Percentiles rank a stretch among this genome's conserved stretches.
Conservation (phyloP, 2,797 vertebrate species). For the Geotrypetes seraphini region DNA sequence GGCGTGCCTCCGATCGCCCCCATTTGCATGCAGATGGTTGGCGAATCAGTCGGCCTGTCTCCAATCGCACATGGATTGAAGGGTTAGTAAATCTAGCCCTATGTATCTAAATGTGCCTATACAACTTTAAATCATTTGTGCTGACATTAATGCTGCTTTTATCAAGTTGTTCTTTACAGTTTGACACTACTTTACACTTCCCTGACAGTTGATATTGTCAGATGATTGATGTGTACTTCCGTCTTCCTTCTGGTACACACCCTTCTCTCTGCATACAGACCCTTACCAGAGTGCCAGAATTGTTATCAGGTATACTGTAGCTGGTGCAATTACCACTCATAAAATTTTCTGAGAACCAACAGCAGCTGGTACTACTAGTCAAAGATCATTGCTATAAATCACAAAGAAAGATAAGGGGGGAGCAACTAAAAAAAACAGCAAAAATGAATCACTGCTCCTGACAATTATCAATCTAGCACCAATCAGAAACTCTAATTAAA, state of each 20-base stretch:
- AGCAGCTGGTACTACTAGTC: conserved; percentile 37
- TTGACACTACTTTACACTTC: conserved; percentile 39
- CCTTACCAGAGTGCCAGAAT: conserved; percentile 15
- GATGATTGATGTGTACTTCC: conserved; percentile 37
- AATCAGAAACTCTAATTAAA: background rate
- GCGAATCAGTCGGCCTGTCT: too few relatives aligned
- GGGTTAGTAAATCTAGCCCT: too few relatives aligned
- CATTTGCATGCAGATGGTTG: too few relatives aligned
- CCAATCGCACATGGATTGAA: too few relatives aligned
- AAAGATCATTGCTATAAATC: conserved; percentile 36
- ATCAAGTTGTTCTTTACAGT: conserved; percentile 43
- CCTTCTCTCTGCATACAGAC: conserved; percentile 18
- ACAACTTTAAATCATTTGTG: too few relatives aligned
- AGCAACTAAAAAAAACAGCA: conserved; percentile 36
- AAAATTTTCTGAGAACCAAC: conserved; percentile 18
- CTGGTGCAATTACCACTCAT: conserved; percentile 29
- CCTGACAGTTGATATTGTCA: conserved; percentile 30
- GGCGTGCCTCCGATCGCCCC: too few relatives aligned
- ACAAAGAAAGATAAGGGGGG: conserved; percentile 31
- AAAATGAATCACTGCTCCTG: conserved; percentile 24
- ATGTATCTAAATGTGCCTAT: too few relatives aligned
- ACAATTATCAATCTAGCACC: conserved; percentile 28
- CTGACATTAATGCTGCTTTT: conserved; percentile 48
- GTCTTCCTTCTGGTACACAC: conserved; percentile 33
- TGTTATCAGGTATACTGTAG: conserved; percentile 36